phyloP scores from a whole-genome alignment of 1,140 invertebrate species.

The Nephila pilipes region DNA sequence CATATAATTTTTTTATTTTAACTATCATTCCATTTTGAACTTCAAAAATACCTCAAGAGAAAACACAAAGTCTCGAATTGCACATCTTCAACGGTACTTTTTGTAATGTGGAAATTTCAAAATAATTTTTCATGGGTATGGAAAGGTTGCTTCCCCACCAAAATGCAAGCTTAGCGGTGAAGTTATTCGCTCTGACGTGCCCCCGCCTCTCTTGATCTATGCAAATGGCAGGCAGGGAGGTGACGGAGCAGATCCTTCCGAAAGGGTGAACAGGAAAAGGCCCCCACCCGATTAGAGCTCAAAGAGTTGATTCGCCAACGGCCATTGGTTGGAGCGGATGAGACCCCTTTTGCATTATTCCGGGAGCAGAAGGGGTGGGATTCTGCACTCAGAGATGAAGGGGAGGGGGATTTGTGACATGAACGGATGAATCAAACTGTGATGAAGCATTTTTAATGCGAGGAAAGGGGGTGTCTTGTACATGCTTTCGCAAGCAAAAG shows the following conservation, averaged over 20 bases:
- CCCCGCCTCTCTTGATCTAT: constrained; percentile 8
- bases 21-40: too few species aligned
- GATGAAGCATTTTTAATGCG: constrained; percentile 76
- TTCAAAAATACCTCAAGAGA: too few species aligned
- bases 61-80: too few species aligned
- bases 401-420: not conserved
- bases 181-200: not conserved
- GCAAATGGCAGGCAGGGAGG: constrained; percentile 24
- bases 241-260: constrained; percentile 23
- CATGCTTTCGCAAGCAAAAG: constrained; percentile 39
- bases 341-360: constrained; percentile 69
- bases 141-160: too few species aligned
- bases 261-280: not conserved
- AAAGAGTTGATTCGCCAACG: constrained; percentile 47
- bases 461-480: not conserved
- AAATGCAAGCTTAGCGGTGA: too few species aligned
- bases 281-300: constrained; percentile 44
- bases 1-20: too few species aligned
- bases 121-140: too few species aligned
- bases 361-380: constrained; percentile 37
- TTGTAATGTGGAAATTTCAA: too few species aligned
- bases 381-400: constrained; percentile 38
- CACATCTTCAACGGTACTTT: too few species aligned
- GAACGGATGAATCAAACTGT: constrained; percentile 65
- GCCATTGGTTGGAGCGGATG: constrained; percentile 42